A percentile compares a stretch with the other conserved stretches of the same genome.
phyloP scores from a whole-genome alignment of 2,113 vertebrate species.

The Lipophrys pholis region DNA sequence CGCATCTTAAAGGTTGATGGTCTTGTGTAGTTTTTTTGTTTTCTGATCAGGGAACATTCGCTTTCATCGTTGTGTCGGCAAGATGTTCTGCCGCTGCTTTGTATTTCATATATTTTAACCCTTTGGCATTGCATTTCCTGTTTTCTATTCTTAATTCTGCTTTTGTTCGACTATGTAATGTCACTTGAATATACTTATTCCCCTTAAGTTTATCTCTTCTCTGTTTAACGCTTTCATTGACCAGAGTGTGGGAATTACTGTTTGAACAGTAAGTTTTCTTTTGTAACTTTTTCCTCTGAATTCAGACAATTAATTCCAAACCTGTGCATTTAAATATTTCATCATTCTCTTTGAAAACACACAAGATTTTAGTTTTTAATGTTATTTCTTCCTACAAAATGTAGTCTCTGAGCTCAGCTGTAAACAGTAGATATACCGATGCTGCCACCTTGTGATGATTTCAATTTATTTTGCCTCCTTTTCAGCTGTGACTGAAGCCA shows the following conservation, averaged over 20 bases:
- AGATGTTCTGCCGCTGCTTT: background rate
- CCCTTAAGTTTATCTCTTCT: slow-evolving; percentile 53
- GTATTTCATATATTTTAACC: background rate
- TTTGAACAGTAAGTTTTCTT: slow-evolving; percentile 93
- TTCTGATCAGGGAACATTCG: background rate
- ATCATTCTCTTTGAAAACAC: background rate
- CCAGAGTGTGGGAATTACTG: slow-evolving; percentile 98
- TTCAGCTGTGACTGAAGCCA: slow-evolving; percentile 92
- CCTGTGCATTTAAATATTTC: too few species aligned
- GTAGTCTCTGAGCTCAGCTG: background rate
- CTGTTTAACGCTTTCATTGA: slow-evolving; percentile 82
- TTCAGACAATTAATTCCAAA: background rate
- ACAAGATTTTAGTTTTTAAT: too few species aligned
- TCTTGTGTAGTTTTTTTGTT: background rate
- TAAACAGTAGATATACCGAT: background rate
- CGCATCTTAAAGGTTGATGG: background rate
- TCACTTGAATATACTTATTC: slow-evolving; percentile 18
- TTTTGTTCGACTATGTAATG: slow-evolving; percentile 20
- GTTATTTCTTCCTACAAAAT: background rate
- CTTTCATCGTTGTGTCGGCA: background rate
- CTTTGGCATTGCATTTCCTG: background rate
- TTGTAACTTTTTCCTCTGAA: background rate
- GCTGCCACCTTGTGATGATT: slow-evolving; percentile 56
- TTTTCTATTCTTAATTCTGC: slow-evolving; percentile 5
- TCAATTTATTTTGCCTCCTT: slow-evolving; percentile 40